Base-by-base conservation (phyloP, 2,113 vertebrate species). In the Ariopsis seemanni region DNA sequence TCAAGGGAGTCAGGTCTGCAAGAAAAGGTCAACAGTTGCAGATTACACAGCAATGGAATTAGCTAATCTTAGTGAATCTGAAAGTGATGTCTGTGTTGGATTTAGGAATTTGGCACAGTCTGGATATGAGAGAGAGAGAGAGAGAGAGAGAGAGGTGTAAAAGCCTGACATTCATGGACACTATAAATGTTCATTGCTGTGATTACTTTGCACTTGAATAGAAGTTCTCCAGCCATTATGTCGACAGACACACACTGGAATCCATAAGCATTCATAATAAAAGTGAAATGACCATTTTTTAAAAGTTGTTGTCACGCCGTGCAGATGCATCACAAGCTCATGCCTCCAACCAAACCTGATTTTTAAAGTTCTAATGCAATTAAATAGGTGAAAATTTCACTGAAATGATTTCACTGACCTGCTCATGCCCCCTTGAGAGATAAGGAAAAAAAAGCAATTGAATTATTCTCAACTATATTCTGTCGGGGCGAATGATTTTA, bases 401-500 rank as follows among this genome's bases (percentile, higher is more conserved):
- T 50, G 57, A 58, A 86, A 77, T 17, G 22, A 83, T 89, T 77
- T 67, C 71, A 9, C 34, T 89, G 88, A 82, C 84, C 88, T 17
- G 67, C 71, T 22, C 12, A 0, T 86, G 88, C 55, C 88, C 79
- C 88, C 58, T 77, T 83, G 15, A 83, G 79, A 86, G 88, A 67
- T 63, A 75, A 42, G 53, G 10, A 14, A 53, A 42, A 75, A 34
- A 82, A 82, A 25, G 9, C 27, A 72, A 82, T 75, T 65, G 65
- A 83, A 75, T 87, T 83, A 71, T 77, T 77, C 71, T 57, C 58
- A 48, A 34, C 60, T 27, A 42, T 62, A 67, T 86, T 86, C 88
- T 58, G 71, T 83, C 71, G 65, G 84, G 65, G 55, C 17, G 58
- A 79, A 84, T 77, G 58, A 82, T 77, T 82, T 89, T 85, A 89